Base-by-base conservation (phyloP, 2,888 invertebrate species). In the Ennomos quercinarius region DNA sequence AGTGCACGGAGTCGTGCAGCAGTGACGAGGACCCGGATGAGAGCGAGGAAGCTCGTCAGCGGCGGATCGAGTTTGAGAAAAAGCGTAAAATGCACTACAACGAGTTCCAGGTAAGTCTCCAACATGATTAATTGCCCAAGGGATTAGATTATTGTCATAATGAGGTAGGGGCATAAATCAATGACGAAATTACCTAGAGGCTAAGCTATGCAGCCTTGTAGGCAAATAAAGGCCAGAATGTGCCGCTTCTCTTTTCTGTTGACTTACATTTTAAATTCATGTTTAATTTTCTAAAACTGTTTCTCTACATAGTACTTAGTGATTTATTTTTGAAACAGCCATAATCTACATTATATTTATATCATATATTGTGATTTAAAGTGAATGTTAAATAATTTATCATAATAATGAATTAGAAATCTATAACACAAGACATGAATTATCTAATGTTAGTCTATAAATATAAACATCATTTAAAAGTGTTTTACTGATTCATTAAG, bases 41-140 rank as follows among this genome's bases (percentile, higher is more conserved):
- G 75, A 92, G 94, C 9, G 95, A 94, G 57, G 95, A 95, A 68
- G 93, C 93, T 67, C 93, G 93, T 79, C 93, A 93, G 71, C 95
- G 95, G 75, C 94, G 96, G 74, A 93, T 95, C 76, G 95, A 95
- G 63, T 99, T 99, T 80, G 98, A 99, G 87, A 95, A 95, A 71
- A 99, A 98, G 83, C 94, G 99, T 64, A 99, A 98, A 93, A 96
- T 97, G 74, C 99, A 99, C 80, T 99, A 99, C 89, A 98, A 99
- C 87, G 99, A 99, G 88, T 99, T 97, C 87, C 92, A 92, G 86
- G 91, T 91, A 47, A 63, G 75, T 59, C 45, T 11, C 2, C 2
- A 9, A 17, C 9, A 12, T 58, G 47, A 63, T 39, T 56, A 38
- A 52, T 61, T 61, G 66, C 54, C 63, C 59, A n/a, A 60, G 51